Base-by-base conservation (phyloP, 1,140 invertebrate genomes). In the Drosophila biarmipes region DNA sequence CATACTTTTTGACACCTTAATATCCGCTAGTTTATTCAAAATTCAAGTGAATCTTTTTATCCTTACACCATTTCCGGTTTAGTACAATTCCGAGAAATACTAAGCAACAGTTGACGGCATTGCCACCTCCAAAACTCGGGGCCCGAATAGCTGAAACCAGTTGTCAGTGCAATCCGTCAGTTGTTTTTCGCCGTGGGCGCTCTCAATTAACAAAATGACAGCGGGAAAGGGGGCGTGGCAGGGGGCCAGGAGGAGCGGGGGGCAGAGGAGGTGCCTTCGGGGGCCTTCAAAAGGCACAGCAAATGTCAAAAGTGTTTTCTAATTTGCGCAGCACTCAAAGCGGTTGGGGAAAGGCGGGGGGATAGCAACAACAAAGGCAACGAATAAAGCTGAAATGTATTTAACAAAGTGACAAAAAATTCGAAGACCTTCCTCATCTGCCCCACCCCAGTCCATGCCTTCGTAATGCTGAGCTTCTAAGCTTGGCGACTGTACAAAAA, bases 281-380 rank as follows among this genome's bases (percentile, higher is more conserved):
- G 24, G 24, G 24, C 24, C 24, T 24, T 24, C 54, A 45, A 29
- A 53, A 46, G 37, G 35, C 43, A 43, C 58, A 59, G 82, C 81
- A 81, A 87, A 86, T 87, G 81, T 87, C 81, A 86, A 78, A 86
- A 86, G 82, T 80, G 81, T 87, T 86, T 86, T 86, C 81, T 86
- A 86, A 86, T 86, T 86, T 86, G 78, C 74, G 78, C 82, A 71
- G 75, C 64, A 78, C 73, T 68, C 82, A 34, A 55, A 76, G 49
- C n/a, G 43, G 40, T 34, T 24, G 42, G 8, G 6, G n/a, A 14
- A n/a, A 7, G 15, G 11, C 2, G 0, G 7, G 37, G 21, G 12
- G 6, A 19, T 12, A 56, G 53, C 34, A 67, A 58, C 73, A 63
- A 57, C 68, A 78, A 76, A 48, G 51, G 31, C 57, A 63, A 53